phyloP scores from a whole-genome alignment of 2,888 invertebrate genomes.

The Parnassius mnemosyne region DNA sequence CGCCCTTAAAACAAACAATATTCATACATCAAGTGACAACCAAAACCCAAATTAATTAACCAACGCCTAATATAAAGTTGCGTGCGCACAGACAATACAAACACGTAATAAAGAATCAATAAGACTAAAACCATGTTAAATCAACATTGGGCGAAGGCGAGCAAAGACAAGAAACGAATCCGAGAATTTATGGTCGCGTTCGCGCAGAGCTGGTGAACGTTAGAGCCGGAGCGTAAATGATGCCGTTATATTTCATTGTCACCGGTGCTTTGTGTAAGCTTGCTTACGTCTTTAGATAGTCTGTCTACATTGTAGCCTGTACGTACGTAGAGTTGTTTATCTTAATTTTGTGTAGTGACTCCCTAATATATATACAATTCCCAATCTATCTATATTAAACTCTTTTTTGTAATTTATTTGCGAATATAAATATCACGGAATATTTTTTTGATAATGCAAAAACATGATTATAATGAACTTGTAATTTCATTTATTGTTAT shows the following conservation, averaged over 20 bases:
- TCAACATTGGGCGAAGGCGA: slow-evolving; percentile 75
- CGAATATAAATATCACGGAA: background rate
- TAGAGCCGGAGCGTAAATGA: slow-evolving; percentile 58
- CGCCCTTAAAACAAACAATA: slow-evolving; percentile 30
- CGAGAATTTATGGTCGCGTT: slow-evolving; percentile 71
- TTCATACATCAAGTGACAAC: slow-evolving; percentile 55
- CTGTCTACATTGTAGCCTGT: slow-evolving; percentile 11
- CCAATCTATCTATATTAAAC: background rate
- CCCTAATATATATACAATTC: slow-evolving; percentile 1
- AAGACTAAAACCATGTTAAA: slow-evolving; percentile 80
- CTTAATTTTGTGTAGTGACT: slow-evolving; percentile 16
- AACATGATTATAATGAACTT: background rate
- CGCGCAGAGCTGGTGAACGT: slow-evolving; percentile 48
- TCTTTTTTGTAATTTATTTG: too few relatives aligned
- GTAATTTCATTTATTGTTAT: too few relatives aligned
- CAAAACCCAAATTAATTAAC: slow-evolving; percentile 72
- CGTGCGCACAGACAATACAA: slow-evolving; percentile 70
- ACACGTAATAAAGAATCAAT: slow-evolving; percentile 79
- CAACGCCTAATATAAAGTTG: slow-evolving; percentile 49
- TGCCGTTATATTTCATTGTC: slow-evolving; percentile 57
- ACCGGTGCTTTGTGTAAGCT: slow-evolving; percentile 41
- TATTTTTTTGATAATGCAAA: background rate
- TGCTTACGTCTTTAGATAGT: slow-evolving; percentile 20
- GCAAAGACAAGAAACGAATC: slow-evolving; percentile 78
- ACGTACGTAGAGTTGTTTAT: slow-evolving; percentile 17